phyloP scores from a whole-genome alignment of 2,797 vertebrate species.

The Acanthornis magna region DNA sequence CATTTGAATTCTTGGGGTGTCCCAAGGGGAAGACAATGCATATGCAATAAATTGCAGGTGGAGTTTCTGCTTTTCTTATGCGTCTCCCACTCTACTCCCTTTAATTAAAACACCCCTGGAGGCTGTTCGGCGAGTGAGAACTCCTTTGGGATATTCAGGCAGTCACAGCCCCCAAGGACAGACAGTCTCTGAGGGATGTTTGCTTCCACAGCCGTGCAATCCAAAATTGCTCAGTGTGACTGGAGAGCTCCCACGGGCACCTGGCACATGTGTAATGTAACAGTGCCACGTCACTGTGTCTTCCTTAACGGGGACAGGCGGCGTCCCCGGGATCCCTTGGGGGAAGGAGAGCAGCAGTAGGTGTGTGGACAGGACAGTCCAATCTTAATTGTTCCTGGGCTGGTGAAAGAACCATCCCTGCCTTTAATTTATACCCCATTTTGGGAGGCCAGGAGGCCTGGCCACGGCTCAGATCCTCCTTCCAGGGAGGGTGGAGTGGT shows the following conservation, averaged over 20 bases:
- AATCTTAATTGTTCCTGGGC: background rate
- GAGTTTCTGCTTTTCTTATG: background rate
- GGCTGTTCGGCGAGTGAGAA: background rate
- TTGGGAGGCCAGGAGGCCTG: background rate
- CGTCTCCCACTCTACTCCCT: background rate
- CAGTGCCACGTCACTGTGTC: rapidly evolving
- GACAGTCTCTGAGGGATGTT: background rate
- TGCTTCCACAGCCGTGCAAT: background rate
- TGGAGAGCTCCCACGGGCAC: background rate
- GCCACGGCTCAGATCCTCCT: background rate
- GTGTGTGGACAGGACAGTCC: background rate
- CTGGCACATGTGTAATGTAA: background rate
- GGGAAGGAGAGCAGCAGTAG: background rate
- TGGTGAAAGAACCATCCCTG: background rate
- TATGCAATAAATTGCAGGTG: background rate
- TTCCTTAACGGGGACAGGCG: background rate
- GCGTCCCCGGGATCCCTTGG: rapidly evolving
- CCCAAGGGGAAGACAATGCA: background rate
- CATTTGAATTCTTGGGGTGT: background rate
- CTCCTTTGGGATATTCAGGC: conserved; percentile 23
- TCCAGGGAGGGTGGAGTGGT: background rate
- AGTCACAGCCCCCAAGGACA: conserved; percentile 16
- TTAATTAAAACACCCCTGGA: conserved; percentile 47
- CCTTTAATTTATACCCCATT: background rate
- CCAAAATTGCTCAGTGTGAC: background rate